Conservation (phyloP, 2,113 vertebrate genomes). For the Egretta garzetta region DNA sequence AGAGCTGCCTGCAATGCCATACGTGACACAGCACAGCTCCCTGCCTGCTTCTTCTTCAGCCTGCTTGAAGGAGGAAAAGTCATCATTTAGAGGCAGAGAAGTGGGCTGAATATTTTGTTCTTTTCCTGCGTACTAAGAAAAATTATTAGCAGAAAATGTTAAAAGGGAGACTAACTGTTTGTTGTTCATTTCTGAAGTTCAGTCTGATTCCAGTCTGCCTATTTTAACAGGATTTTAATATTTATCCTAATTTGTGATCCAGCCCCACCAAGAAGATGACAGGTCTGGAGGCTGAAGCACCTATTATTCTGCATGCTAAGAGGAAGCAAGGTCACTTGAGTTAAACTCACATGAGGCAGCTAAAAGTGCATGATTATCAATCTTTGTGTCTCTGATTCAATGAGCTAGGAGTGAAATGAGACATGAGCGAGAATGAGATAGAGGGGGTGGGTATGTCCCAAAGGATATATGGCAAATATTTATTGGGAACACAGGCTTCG, state of each 20-base stretch:
- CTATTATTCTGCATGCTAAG: not conserved
- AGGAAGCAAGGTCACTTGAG: not conserved
- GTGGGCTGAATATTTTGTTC: not conserved
- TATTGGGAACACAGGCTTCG: not conserved
- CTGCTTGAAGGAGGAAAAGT: not conserved
- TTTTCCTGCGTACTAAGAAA: not conserved
- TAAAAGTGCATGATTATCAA: not conserved
- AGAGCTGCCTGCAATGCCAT: not conserved
- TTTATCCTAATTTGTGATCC: not conserved
- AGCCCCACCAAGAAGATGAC: not conserved
- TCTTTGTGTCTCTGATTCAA: not conserved
- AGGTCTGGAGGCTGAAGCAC: not conserved
- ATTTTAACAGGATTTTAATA: not conserved
- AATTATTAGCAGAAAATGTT: not conserved
- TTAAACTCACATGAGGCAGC: not conserved
- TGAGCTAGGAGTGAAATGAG: not conserved
- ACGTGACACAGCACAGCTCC: not conserved
- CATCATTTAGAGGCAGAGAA: not conserved
- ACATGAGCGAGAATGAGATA: rapidly evolving
- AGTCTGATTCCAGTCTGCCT: not conserved
- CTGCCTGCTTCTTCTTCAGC: not conserved
- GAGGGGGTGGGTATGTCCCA: not conserved
- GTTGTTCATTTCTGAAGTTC: conserved; percentile 9
- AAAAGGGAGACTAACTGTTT: not conserved
- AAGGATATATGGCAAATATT: not conserved